Evolutionary conservation across 2,113 vertebrate species (phyloP), one percentile per base, ranked within the genome.

Genomic region (Casuarius casuarius): DNA sequence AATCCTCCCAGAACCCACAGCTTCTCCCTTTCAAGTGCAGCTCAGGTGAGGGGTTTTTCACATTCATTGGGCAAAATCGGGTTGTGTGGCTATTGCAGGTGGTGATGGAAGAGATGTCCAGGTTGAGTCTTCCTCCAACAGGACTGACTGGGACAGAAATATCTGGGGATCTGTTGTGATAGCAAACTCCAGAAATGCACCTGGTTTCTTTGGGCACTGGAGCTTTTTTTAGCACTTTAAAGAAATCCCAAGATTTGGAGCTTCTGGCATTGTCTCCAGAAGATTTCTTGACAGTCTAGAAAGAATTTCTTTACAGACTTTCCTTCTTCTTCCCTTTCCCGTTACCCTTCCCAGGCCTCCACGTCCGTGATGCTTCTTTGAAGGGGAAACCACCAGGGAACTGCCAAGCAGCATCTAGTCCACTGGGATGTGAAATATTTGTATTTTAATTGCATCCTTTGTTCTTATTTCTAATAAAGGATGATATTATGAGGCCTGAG

Each of bases 401-500:
- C 82, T 40, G 67, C 78, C 63, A 77, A 80, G 42, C 84, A 52
- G 81, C 40, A 90, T 84, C 75, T 12, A 91, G 54, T 15, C 95
- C 81, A 87, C 81, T 91, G 92, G 91, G 94, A 79, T 54, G 49
- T 7, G 49, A 94, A 95, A 88, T 96, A 95, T 94, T 97, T 96
- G 91, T 96, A 67, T 95, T 95, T 95, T 97, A 97, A 97, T 97
- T 95, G 95, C 96, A 95, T 97, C 71, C 92, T 94, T 95, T 97
- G 77, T 95, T 95, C 94, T 94, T 95, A 95, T 95, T 94, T 62
- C 92, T 95, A 95, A 95, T 97, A 97, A 96, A 94, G 81, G 67
- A 97, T 92, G 94, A 92, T 94, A 90, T 87, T 97, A 94, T 76
- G 89, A 95, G 59, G 92, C 92, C 92, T 96, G 84, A 91, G 89